A percentile compares a stretch with the other conserved stretches of the same genome.
phyloP scores from a whole-genome alignment of 2,797 vertebrate species.

The Pseudomugil gertrudae region DNA sequence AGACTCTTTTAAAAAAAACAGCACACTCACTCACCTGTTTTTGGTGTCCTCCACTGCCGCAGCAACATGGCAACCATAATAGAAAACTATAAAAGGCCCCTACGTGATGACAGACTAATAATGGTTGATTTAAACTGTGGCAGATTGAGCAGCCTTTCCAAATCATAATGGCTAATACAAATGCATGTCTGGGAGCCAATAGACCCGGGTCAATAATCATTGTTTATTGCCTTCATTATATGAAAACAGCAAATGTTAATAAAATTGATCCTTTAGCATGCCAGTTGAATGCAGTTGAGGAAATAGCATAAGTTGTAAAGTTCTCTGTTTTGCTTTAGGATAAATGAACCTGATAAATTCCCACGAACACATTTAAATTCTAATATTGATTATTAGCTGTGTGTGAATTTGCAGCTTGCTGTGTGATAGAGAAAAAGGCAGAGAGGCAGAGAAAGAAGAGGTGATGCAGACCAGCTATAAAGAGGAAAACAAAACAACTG shows the following conservation, averaged over 20 bases:
- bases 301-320: slow-evolving; percentile 40
- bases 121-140: slow-evolving; percentile 75
- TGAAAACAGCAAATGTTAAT: slow-evolving; percentile 65
- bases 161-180: slow-evolving; percentile 65
- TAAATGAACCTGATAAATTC: slow-evolving; percentile 51
- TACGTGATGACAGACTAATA: slow-evolving; percentile 74
- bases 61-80: slow-evolving; percentile 61
- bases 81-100: slow-evolving; percentile 68
- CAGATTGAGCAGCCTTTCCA: slow-evolving; percentile 36
- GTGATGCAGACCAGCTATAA: slow-evolving; percentile 8
- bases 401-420: slow-evolving; percentile 38
- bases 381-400: slow-evolving; percentile 51
- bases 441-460: slow-evolving; percentile 19
- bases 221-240: slow-evolving; percentile 71
- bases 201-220: slow-evolving; percentile 71
- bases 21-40: slow-evolving; percentile 50
- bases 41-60: slow-evolving; percentile 50
- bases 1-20: slow-evolving; percentile 45
- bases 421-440: slow-evolving; percentile 37
- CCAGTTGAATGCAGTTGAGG: slow-evolving; percentile 37
- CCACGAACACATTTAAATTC: slow-evolving; percentile 56
- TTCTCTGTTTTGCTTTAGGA: slow-evolving; percentile 39
- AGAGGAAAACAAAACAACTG: slow-evolving; percentile 43
- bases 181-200: slow-evolving; percentile 60
- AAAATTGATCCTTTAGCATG: slow-evolving; percentile 58